Evolutionary conservation across 2,888 invertebrate species (phyloP), one percentile per base, ranked within the genome.

Genomic region (Brachycybe producta): DNA sequence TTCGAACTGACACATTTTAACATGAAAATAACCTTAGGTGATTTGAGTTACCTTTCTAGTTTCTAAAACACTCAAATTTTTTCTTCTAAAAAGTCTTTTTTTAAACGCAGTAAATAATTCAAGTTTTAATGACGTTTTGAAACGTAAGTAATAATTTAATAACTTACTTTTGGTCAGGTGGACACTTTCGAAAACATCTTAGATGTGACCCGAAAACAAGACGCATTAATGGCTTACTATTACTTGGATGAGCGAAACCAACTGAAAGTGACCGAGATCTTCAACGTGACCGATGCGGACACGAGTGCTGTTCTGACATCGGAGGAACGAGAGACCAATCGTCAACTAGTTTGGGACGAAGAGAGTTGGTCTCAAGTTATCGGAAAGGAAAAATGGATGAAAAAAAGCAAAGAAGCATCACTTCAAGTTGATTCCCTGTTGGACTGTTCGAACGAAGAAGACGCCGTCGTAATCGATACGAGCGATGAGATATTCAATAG

Each of bases 191-290:
- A 75, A 43, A 69, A 73, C 58, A 73, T 76, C 50, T 63, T 77
- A 3, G 68, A 73, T 55, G 84, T 84, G 59, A 86, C 88, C 47
- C 73, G 82, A 39, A 80, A 85, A 59, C 86, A 90, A 62, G 91
- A 92, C 59, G 83, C 90, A 0, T 72, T 87, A 7, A 84, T 91
- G 73, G 83, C 88, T 1, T 91, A 85, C 69, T 90, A 91, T 69
- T 92, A 90, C 66, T 78, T 84, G 65, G 88, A 90, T 65, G 80
- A 82, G 59, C 78, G 85, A 61, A 84, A 86, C 67, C 81, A 84
- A 73, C 82, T 64, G 60, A 83, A 84, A 68, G 80, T 88, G 60
- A 86, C 86, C 1, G 86, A 88, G 72, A 87, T 90, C 61, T 87
- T 83, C 65, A 86, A 88, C 66, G 82, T 87, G 62, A 82, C 84